These are phyloP conservation scores for Oncorhynchus gorbuscha DNA, from an alignment of 2,113 vertebrate species.

Conservation along the genomic window DNA sequence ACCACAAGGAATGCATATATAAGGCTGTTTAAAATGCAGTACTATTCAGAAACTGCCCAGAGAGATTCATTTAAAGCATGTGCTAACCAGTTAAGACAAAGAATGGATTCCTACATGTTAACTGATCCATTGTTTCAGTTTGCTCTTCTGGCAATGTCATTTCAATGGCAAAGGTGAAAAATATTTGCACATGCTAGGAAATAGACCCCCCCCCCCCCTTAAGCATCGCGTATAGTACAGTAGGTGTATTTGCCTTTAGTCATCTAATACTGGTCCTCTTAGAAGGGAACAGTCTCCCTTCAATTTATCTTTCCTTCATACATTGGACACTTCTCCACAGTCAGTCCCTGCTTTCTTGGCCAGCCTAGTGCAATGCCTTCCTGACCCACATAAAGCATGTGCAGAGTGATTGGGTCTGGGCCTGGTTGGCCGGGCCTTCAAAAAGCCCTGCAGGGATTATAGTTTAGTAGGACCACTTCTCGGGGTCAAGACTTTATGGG, in stretches of 20 bases:
- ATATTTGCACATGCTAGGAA: constrained; percentile 9
- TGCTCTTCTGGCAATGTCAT: constrained; percentile 39
- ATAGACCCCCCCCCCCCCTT: no score
- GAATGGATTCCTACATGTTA: constrained; percentile 1
- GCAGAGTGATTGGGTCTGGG: constrained; percentile 19
- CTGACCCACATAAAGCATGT: constrained; percentile 49
- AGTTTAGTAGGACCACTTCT: constrained; percentile 33
- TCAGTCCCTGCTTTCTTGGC: constrained; percentile 9
- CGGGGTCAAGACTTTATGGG: constrained; percentile 33
- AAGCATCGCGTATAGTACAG: no score
- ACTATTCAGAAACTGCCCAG: no score
- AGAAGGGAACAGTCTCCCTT: constrained; percentile 41
- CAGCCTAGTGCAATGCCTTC: constrained; percentile 30
- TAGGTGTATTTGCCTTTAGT: constrained; percentile 10
- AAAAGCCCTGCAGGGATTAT: constrained; percentile 33
- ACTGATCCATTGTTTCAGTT: constrained; percentile 26
- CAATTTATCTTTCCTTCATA: constrained; percentile 55
- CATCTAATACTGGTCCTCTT: constrained; percentile 54
- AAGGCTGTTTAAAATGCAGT: no score
- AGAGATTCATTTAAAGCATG: no score
- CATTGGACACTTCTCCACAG: constrained; percentile 26
- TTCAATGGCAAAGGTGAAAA: constrained; percentile 44
- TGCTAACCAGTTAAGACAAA: no score
- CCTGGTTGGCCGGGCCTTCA: constrained; percentile 19
- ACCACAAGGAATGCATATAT: no score